Percentiles rank a stretch among this genome's conserved stretches.
Evolutionary conservation across 1,140 invertebrate genomes (phyloP).

Genomic region (Bombus pyrosoma): DNA sequence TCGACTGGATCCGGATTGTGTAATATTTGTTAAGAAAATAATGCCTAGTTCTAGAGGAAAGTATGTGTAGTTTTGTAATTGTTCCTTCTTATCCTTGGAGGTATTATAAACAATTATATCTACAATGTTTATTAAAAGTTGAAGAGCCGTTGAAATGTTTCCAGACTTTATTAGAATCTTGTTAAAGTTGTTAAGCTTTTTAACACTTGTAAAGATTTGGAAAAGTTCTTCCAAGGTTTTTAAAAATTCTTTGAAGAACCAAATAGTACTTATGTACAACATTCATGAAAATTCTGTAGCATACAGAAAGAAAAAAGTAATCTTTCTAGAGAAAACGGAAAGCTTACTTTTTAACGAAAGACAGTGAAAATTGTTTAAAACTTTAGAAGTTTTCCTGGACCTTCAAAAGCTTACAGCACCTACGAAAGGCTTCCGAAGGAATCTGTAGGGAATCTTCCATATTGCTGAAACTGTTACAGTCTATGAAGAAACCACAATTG

Average conservation of each 20-base stretch:
- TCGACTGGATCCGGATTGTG: not conserved
- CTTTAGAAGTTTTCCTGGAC: not conserved
- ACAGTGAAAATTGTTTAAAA: not conserved
- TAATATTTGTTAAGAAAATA: not conserved
- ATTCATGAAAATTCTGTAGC: not conserved
- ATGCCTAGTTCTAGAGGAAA: not conserved
- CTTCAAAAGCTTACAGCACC: not conserved
- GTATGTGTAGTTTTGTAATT: not conserved
- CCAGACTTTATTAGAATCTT: not conserved
- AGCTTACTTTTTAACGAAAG: not conserved
- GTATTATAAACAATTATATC: not conserved
- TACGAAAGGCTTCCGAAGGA: not conserved
- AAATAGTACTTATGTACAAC: not conserved
- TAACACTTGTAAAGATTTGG: not conserved
- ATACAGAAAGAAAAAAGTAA: not conserved
- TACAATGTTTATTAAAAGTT: not conserved
- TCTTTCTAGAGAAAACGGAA: not conserved
- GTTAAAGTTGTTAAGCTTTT: not conserved
- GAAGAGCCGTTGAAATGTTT: not conserved
- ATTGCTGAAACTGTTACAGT: no score
- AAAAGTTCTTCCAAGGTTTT: not conserved
- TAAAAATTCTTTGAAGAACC: not conserved
- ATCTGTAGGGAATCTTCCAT: not conserved
- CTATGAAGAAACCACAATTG: not conserved
- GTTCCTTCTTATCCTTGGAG: not conserved